These are phyloP conservation scores for Upupa epops DNA, from an alignment of 2,113 vertebrate genomes.

Conservation along the genomic window DNA sequence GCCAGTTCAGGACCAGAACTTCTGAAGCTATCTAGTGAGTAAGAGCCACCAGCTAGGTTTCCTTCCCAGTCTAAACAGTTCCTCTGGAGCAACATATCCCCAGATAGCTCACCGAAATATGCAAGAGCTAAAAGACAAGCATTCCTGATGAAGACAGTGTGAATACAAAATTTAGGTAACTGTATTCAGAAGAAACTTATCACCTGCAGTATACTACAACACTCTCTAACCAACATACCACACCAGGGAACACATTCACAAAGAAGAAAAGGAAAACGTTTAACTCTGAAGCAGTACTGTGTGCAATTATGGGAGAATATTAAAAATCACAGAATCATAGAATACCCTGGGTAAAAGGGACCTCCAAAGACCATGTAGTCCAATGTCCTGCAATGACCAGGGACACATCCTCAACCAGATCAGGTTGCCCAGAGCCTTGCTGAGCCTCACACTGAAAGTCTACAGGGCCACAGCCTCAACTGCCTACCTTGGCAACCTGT, in stretches of 20 bases:
- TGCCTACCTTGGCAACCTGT: no score
- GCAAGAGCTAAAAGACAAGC: background rate
- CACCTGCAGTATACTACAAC: accelerated
- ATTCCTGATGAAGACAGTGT: background rate
- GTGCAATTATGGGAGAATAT: background rate
- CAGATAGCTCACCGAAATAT: background rate
- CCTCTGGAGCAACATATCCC: background rate
- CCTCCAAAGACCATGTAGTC: no score
- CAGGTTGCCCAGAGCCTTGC: no score
- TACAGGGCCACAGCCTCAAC: no score
- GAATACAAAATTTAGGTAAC: background rate
- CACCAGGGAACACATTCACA: accelerated
- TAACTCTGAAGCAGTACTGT: background rate
- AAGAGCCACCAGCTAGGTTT: background rate
- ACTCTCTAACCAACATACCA: background rate
- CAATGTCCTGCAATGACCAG: no score
- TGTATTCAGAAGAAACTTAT: background rate
- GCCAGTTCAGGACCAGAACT: background rate
- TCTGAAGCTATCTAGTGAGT: background rate
- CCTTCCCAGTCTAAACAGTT: background rate
- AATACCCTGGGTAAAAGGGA: no score
- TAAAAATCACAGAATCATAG: no score
- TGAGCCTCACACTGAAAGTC: no score
- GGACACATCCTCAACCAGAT: no score
- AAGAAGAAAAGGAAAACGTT: accelerated